A percentile compares a stretch with the other conserved stretches of the same genome.
These are phyloP conservation scores for Calonectris borealis DNA, from an alignment of 2,113 vertebrate species.

Conservation along the genomic window DNA sequence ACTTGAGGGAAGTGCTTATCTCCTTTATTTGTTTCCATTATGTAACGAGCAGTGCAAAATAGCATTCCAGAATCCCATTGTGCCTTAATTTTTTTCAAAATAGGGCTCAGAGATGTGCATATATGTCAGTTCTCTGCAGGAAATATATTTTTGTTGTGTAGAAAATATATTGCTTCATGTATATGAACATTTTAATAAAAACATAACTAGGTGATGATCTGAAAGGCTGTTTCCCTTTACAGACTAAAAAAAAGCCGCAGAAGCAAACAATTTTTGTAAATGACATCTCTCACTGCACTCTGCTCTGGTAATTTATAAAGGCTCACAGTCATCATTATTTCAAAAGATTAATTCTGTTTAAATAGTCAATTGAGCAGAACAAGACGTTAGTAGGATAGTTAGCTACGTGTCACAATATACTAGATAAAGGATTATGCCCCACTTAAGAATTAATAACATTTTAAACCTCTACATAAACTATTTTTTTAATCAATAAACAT, in stretches of 20 bases:
- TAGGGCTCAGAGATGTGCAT: not conserved
- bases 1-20: not conserved
- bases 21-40: conserved; percentile 25
- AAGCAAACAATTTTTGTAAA: not conserved
- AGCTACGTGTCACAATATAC: conserved; percentile 35
- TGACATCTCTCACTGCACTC: not conserved
- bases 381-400: not conserved
- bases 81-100: not conserved
- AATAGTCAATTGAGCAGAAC: conserved; percentile 23
- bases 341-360: conserved; percentile 35
- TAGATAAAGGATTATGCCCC: conserved; percentile 54
- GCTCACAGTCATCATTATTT: not conserved
- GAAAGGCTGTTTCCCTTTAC: not conserved
- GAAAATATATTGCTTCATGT: not conserved
- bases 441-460: conserved; percentile 63
- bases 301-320: not conserved
- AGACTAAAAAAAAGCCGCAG: not conserved
- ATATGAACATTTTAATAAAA: not conserved
- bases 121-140: not conserved
- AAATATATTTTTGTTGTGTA: not conserved
- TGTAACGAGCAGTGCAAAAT: not conserved
- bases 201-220: not conserved
- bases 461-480: conserved; percentile 67
- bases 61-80: not conserved
- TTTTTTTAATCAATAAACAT: conserved; percentile 68